phyloP scores from a whole-genome alignment of 2,888 invertebrate species.

The Chymomyza caudatula region DNA sequence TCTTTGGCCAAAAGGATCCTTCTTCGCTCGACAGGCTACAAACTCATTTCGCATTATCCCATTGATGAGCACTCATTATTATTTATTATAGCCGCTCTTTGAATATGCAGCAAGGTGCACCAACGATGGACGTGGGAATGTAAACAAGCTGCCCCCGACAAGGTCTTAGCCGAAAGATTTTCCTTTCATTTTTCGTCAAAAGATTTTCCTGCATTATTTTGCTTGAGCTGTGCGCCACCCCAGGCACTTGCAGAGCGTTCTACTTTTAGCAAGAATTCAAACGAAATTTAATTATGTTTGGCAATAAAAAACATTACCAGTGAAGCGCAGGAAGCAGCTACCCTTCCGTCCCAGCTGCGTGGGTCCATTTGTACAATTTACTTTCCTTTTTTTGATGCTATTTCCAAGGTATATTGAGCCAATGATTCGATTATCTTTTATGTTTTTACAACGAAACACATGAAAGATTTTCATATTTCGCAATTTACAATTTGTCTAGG shows the following conservation, averaged over 20 bases:
- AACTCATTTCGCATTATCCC: conserved; percentile 72
- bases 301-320: conserved; percentile 30
- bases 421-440: conserved; percentile 65
- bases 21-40: conserved; percentile 18
- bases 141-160: conserved; percentile 50
- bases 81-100: conserved; percentile 53
- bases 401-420: conserved; percentile 61
- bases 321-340: conserved; percentile 38
- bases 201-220: conserved; percentile 17
- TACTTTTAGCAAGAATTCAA: conserved; percentile 40
- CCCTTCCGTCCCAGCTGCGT: conserved; percentile 40
- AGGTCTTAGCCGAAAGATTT: conserved; percentile 22
- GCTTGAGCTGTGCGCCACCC: conserved; percentile 9
- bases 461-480: background rate
- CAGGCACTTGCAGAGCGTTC: conserved; percentile 30
- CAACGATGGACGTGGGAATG: conserved; percentile 60
- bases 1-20: conserved; percentile 13
- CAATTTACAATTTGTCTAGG: background rate
- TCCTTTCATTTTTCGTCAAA: conserved; percentile 35
- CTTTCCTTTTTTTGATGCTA: conserved; percentile 2
- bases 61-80: conserved; percentile 67
- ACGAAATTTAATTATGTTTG: conserved; percentile 69
- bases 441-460: background rate
- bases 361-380: conserved; percentile 19
- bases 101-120: conserved; percentile 60